These are phyloP conservation scores for Tauraco erythrolophus DNA, from an alignment of 2,113 vertebrate species.

Conservation along the genomic window DNA sequence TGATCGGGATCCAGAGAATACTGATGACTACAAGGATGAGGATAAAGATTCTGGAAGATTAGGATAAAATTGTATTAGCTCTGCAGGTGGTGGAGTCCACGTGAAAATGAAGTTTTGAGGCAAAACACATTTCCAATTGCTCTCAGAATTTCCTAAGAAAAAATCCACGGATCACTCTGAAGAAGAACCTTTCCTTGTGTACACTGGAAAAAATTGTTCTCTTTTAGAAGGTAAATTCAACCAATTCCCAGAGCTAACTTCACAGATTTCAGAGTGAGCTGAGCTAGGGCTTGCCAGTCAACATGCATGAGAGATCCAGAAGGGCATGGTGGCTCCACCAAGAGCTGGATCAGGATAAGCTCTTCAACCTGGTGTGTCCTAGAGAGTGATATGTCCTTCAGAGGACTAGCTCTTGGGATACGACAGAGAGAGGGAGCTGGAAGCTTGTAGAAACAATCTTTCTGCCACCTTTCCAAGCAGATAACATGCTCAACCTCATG, in stretches of 20 bases:
- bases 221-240: not conserved
- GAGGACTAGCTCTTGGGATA: not conserved
- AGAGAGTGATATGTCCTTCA: not conserved
- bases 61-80: not conserved
- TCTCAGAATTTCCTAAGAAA: not conserved
- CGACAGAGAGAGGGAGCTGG: not conserved
- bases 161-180: not conserved
- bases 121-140: not conserved
- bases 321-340: not conserved
- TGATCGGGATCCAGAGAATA: constrained; percentile 93
- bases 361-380: not conserved
- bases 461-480: not conserved
- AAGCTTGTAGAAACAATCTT: not conserved
- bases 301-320: not conserved
- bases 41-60: constrained; percentile 84
- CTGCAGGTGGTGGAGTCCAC: not conserved
- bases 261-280: not conserved
- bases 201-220: not conserved
- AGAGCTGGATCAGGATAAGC: not conserved
- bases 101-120: not conserved
- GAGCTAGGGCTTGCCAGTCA: not conserved
- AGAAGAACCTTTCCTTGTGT: not conserved
- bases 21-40: constrained; percentile 87
- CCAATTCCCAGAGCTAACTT: not conserved
- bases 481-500: not conserved